Evolutionary conservation across 2,113 vertebrate genomes (phyloP).

Genomic region (Mus pahari): DNA sequence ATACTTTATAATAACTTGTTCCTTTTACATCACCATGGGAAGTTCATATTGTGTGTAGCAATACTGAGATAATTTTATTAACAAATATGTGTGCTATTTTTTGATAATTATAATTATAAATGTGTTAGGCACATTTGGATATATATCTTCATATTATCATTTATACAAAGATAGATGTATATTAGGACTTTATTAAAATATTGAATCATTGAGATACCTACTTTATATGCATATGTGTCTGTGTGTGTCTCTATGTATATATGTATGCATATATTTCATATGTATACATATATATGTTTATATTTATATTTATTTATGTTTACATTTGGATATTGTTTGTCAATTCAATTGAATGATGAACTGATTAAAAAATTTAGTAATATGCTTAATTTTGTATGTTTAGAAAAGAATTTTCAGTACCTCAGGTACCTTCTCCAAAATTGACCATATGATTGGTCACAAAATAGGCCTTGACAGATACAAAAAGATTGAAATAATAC

Average conservation of each 20-base stretch:
- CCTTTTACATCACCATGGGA: background rate
- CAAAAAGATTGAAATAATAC: too few relatives aligned
- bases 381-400: too few relatives aligned
- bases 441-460: too few relatives aligned
- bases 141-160: background rate
- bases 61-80: background rate
- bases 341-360: too few relatives aligned
- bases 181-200: background rate
- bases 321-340: too few relatives aligned
- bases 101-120: background rate
- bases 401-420: too few relatives aligned
- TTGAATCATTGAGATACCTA: background rate
- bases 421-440: too few relatives aligned
- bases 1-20: background rate
- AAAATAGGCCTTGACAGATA: too few relatives aligned
- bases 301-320: background rate
- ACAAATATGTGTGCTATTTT: background rate
- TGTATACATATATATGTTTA: background rate
- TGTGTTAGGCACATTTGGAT: background rate
- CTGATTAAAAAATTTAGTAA: too few relatives aligned
- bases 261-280: background rate
- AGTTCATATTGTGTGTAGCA: background rate
- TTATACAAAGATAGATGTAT: background rate
- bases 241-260: fast-evolving
- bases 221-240: background rate